These are phyloP conservation scores for Pangasius mekongensis DNA, from an alignment of 2,797 vertebrate species.

Conservation along the genomic window DNA sequence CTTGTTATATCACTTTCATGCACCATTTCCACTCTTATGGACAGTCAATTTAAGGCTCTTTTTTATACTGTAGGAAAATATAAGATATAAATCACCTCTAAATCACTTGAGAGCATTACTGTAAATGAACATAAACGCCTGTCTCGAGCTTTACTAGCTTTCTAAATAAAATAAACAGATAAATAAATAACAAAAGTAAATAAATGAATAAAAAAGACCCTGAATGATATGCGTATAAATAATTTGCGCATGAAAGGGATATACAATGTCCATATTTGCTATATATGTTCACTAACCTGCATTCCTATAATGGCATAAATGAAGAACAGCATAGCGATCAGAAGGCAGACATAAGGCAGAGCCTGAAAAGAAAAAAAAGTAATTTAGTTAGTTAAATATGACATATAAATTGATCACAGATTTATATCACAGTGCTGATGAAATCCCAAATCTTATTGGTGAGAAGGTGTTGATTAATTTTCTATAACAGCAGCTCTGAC, in stretches of 20 bases:
- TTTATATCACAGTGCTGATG: not conserved
- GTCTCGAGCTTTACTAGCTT: not conserved
- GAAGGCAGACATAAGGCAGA: constrained; percentile 94
- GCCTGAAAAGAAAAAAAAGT: constrained; percentile 75
- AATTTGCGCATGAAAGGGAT: not conserved
- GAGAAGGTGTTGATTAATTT: not conserved
- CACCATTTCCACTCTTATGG: not conserved
- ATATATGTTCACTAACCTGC: constrained; percentile 83
- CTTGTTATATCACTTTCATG: too few relatives aligned
- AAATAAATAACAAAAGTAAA: not conserved
- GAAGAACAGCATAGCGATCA: constrained; percentile 99
- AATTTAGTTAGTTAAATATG: not conserved
- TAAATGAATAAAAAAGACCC: too few relatives aligned
- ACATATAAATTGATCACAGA: not conserved
- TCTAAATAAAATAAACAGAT: too few relatives aligned
- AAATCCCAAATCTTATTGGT: not conserved
- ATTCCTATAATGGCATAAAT: constrained; percentile 99
- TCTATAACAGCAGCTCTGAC: not conserved
- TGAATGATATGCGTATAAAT: too few relatives aligned
- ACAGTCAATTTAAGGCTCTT: not conserved
- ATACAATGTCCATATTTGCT: not conserved
- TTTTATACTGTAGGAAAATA: not conserved
- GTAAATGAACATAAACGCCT: not conserved
- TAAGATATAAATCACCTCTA: not conserved
- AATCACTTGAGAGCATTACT: not conserved